Percentiles rank a stretch among this genome's conserved stretches.
These are phyloP conservation scores for Himalopsyche japonica DNA, from an alignment of 2,888 invertebrate species.

Conservation along the genomic window DNA sequence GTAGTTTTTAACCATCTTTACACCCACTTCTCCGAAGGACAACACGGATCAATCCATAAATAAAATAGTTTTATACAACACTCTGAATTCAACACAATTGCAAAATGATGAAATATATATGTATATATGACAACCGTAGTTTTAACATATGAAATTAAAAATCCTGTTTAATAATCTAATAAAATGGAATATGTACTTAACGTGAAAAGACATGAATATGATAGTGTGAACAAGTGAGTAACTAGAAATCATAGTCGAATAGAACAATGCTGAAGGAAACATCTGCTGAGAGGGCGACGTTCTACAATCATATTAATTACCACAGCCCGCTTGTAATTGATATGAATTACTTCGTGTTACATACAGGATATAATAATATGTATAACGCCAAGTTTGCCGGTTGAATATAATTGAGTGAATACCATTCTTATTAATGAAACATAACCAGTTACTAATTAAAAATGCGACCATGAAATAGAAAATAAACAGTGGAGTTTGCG, in stretches of 20 bases:
- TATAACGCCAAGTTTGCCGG: not conserved
- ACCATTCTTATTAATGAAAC: no score
- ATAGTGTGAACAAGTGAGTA: not conserved
- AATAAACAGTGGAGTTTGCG: no score
- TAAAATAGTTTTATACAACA: no score
- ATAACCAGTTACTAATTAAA: no score
- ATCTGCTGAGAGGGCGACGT: not conserved
- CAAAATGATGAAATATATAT: no score
- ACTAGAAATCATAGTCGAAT: not conserved
- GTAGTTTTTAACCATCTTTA: no score
- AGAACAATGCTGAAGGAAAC: not conserved
- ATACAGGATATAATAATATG: not conserved
- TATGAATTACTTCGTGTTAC: slow-evolving; percentile 23
- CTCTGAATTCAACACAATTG: no score
- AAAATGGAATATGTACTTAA: not conserved
- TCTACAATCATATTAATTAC: slow-evolving; percentile 16
- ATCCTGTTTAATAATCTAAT: not conserved
- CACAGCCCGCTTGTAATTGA: slow-evolving; percentile 24
- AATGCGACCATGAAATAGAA: no score
- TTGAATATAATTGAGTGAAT: not conserved
- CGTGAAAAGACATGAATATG: not conserved
- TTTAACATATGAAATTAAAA: not conserved
- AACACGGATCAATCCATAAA: no score
- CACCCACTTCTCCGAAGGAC: no score
- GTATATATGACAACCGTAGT: no score